A percentile compares a stretch with the other conserved stretches of the same genome.
Conservation (phyloP, 2,797 vertebrate species). For the Spheniscus humboldti region DNA sequence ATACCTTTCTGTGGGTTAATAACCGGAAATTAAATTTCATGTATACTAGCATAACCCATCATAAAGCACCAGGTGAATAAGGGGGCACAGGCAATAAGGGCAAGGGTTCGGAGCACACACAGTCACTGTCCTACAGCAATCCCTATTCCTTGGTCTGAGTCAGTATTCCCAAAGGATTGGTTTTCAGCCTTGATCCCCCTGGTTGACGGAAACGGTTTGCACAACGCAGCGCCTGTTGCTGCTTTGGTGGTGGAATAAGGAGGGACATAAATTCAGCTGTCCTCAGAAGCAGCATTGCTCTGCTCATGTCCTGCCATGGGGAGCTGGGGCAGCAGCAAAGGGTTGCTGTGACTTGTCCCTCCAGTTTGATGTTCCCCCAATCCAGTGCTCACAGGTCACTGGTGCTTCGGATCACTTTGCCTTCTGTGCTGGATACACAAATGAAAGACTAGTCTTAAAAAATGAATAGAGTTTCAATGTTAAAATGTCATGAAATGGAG, state of each 20-base stretch:
- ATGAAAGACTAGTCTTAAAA: background rate
- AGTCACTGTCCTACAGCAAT: background rate
- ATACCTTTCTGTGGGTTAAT: constrained; percentile 36
- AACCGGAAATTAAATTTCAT: constrained; percentile 69
- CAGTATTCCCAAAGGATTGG: background rate
- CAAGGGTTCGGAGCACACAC: background rate
- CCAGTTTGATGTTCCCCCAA: background rate
- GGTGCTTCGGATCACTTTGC: background rate
- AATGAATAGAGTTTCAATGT: background rate
- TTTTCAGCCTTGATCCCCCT: background rate
- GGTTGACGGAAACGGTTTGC: background rate
- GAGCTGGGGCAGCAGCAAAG: background rate
- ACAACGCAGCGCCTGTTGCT: fast-evolving
- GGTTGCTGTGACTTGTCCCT: background rate
- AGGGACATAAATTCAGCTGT: background rate
- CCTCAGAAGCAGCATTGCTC: background rate
- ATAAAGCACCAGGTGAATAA: constrained; percentile 45
- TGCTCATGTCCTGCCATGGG: fast-evolving
- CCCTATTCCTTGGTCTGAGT: background rate
- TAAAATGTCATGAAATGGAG: background rate
- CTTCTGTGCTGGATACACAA: background rate
- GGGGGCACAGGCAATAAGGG: background rate
- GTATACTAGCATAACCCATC: constrained; percentile 47
- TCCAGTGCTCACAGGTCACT: background rate
- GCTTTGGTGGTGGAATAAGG: background rate